Base-by-base conservation (phyloP, 1,140 invertebrate genomes). In the Bombyx mandarina region DNA sequence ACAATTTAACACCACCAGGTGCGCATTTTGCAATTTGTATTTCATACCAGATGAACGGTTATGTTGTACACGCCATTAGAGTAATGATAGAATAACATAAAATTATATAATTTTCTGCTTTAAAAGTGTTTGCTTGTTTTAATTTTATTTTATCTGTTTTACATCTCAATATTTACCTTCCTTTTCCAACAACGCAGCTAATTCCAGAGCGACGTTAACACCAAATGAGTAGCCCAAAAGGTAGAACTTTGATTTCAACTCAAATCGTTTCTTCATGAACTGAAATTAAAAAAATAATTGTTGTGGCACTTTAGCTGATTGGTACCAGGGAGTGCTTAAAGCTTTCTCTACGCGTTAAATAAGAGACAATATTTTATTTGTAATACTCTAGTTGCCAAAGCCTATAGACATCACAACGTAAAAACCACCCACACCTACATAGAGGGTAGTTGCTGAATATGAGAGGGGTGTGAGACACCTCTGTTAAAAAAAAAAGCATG, bases 201-300 rank as follows among this genome's bases (percentile, higher is more conserved):
- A 45, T 22, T 59, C 57, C 26, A 59, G 49, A 2, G 57, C 57
- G 7, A 54, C 57, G 46, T 59, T 59, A 35, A 59, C 57, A 43
- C 57, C 57, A 26, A 59, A 59, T 35, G 57, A 59, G n/a, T 59
- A 59, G 43, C 57, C 57, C 35, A 54, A 46, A 18, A 59, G 45
- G 46, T 59, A 54, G 52, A 59, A 59, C 42, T 59, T 59, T 18
- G 57, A 59, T 49, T 54, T 58, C 51, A 62, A 51, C 60, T 65
- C 57, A 26, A 65, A 50, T 44, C 59, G 52, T 12, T 59, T 59
- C 52, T 54, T 59, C 44, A 59, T 54, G 22, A 59, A 59, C 57
- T 59, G 57, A 6, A 59, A 59, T 7, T 47, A 47, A 10, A 43
- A n/a, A 10, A 26, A 52, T 52, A 42, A 26, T 8, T 7, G 42